phyloP scores from a whole-genome alignment of 2,888 invertebrate species.

The Tortricodes alternella region DNA sequence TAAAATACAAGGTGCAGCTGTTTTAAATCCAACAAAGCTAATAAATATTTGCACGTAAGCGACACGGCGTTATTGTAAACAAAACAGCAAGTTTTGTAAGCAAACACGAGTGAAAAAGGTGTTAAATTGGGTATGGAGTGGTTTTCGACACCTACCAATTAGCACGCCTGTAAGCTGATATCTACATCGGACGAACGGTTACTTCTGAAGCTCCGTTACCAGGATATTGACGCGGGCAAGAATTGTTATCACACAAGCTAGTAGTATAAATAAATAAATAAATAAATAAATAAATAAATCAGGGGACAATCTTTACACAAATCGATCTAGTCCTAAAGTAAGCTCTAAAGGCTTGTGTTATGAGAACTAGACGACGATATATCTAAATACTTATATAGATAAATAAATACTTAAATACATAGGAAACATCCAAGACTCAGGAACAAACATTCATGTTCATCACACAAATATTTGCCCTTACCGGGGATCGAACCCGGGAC shows the following conservation, averaged over 20 bases:
- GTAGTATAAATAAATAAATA: no score
- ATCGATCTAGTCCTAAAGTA: no score
- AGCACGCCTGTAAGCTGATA: conserved; percentile 59
- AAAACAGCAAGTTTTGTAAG: conserved; percentile 56
- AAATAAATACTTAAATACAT: no score
- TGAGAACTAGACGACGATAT: no score
- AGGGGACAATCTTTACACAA: no score
- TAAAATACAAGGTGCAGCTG: conserved; percentile 52
- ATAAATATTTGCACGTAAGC: conserved; percentile 59
- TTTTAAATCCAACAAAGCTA: conserved; percentile 50
- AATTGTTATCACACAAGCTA: conserved; percentile 2
- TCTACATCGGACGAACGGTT: conserved; percentile 59
- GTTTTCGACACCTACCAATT: conserved; percentile 76
- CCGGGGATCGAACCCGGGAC: no score
- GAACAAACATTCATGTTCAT: no score
- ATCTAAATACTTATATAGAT: no score
- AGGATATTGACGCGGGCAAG: not conserved
- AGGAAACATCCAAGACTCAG: no score
- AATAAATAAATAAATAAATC: no score
- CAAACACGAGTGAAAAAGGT: conserved; percentile 59
- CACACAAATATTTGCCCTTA: no score
- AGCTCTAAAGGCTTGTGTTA: no score
- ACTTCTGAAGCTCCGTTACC: conserved; percentile 52
- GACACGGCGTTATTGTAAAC: conserved; percentile 65
- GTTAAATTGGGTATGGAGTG: conserved; percentile 64